These are phyloP conservation scores for Rhagonycha lutea DNA, from an alignment of 2,888 invertebrate genomes.

Conservation along the genomic window DNA sequence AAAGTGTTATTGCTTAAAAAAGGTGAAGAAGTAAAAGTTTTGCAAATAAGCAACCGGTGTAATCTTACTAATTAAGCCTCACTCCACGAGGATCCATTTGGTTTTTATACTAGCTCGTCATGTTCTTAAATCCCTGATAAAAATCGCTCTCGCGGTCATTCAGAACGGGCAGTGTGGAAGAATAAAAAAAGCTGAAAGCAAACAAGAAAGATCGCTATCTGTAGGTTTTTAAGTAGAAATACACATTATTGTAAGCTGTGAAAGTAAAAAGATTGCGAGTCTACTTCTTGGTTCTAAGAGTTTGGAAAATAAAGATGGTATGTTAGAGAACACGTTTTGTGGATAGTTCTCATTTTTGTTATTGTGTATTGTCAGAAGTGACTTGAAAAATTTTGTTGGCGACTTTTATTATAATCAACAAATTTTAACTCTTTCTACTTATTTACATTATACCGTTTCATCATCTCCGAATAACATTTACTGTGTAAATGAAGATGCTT, in stretches of 20 bases:
- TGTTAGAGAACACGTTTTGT: neutral
- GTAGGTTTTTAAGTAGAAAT: constrained; percentile 20
- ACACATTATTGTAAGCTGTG: constrained; percentile 17
- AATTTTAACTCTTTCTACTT: constrained; percentile 9
- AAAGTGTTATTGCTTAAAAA: neutral
- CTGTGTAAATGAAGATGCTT: constrained; percentile 31
- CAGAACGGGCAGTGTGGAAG: constrained; percentile 6
- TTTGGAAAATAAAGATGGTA: neutral
- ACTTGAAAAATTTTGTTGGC: neutral
- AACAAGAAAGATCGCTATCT: constrained; percentile 18
- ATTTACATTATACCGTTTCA: constrained; percentile 18
- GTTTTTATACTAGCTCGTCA: constrained; percentile 13
- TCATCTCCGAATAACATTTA: constrained; percentile 25
- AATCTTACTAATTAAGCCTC: constrained; percentile 16
- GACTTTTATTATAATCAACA: neutral
- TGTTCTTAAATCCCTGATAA: constrained; percentile 13
- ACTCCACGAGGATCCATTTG: constrained; percentile 10
- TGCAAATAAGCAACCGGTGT: constrained; percentile 7
- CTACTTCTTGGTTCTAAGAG: neutral
- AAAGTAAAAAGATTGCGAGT: constrained; percentile 15
- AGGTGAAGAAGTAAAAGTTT: constrained; percentile 4
- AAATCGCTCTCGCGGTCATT: constrained; percentile 19
- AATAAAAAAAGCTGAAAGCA: constrained; percentile 9
- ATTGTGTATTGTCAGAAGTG: neutral
- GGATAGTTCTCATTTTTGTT: neutral